phyloP scores from a whole-genome alignment of 1,140 invertebrate species.

The Colletes latitarsis region DNA sequence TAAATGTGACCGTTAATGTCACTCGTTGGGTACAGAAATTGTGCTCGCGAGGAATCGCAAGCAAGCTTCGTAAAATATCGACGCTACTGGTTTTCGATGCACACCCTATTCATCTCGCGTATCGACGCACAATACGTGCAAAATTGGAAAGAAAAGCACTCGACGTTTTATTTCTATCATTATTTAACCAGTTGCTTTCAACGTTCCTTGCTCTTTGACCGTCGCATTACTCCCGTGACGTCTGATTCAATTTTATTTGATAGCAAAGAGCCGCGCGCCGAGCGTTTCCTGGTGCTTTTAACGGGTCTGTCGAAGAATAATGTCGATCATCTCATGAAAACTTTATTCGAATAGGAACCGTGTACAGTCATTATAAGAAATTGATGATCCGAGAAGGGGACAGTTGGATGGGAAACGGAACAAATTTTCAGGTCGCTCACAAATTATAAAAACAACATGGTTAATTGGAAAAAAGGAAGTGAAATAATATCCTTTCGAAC shows the following conservation, averaged over 20 bases:
- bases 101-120: background rate
- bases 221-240: constrained; percentile 1
- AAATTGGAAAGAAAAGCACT: background rate
- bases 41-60: too few relatives aligned
- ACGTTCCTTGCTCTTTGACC: constrained; percentile 7
- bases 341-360: constrained; percentile 2
- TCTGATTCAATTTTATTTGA: constrained; percentile 7
- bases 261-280: background rate
- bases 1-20: too few relatives aligned
- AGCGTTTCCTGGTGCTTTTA: constrained; percentile 27
- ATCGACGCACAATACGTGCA: background rate
- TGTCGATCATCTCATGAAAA: constrained; percentile 24
- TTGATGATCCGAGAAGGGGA: background rate
- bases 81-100: background rate
- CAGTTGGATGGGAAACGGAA: background rate
- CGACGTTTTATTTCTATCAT: constrained; percentile 9
- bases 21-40: too few relatives aligned
- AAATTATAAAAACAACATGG: too few relatives aligned
- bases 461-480: background rate
- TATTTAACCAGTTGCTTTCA: constrained; percentile 10
- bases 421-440: background rate
- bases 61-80: too few relatives aligned
- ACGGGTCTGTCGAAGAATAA: constrained; percentile 2
- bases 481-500: background rate
- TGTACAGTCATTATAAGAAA: constrained; percentile 18